Conservation (phyloP, 2,113 vertebrate species). For the Himantopus leucocephalus region DNA sequence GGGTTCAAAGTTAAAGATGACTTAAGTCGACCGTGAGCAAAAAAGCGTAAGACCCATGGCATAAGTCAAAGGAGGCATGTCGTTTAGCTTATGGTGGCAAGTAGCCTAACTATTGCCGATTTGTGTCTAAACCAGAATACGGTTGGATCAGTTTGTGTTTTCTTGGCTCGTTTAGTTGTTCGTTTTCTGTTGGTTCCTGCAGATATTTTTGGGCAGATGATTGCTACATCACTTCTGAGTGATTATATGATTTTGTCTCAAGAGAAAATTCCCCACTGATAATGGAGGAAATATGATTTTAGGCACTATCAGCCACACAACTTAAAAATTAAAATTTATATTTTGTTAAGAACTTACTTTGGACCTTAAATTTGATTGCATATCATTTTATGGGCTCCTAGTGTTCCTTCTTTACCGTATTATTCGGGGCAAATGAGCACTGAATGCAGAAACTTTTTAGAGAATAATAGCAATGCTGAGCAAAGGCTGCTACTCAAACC, state of each 20-base stretch:
- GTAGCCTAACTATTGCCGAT: not conserved
- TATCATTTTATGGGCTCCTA: not conserved
- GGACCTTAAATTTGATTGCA: not conserved
- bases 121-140: not conserved
- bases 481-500: not conserved
- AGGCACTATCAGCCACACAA: not conserved
- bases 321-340: not conserved
- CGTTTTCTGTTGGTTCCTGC: not conserved
- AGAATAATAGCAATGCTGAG: not conserved
- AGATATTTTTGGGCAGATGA: not conserved
- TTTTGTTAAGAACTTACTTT: not conserved
- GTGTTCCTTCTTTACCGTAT: not conserved
- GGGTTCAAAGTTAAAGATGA: slow-evolving; percentile 24
- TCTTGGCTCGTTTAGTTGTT: not conserved
- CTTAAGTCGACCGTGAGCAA: not conserved
- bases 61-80: not conserved
- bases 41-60: not conserved
- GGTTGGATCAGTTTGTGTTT: not conserved
- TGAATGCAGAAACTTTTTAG: not conserved
- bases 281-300: not conserved
- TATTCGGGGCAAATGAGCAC: not conserved
- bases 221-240: not conserved
- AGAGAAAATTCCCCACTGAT: not conserved
- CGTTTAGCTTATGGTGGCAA: not conserved
- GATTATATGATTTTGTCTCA: not conserved